Evolutionary conservation across 2,797 vertebrate genomes (phyloP), one percentile per base, ranked within the genome.

Genomic region (Enteromius viviparus): DNA sequence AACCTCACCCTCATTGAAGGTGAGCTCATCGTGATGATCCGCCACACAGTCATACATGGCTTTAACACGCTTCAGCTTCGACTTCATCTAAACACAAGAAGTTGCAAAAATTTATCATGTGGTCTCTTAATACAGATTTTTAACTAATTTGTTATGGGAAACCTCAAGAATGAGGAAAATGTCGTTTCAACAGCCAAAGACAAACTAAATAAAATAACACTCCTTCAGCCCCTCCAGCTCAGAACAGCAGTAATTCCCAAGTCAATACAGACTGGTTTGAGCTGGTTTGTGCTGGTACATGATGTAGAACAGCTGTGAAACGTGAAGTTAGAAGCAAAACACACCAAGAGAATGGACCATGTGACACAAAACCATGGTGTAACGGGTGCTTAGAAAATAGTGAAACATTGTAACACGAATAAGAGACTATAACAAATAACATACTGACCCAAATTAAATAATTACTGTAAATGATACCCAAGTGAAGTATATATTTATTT

Each of bases 11-110:
- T 94, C 92, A 1, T 2, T 81, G 90, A 97, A 97, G 49, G 94
- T 96, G 84, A 96, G 92, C 91, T 97, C 96, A 8, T 97, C 96
- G 10, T 95, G 94, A 79, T 93, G 90, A 89, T 96, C 96, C 0
- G 95, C 96, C 47, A 91, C 87, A 60, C 95, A 96, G 89, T 96
- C 95, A 9, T 95, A 96, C 81, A 96, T 89, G 19, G 96, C 94
- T 34, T 91, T 91, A 10, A 94, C 95, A 0, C 94, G 92, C 7
- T 86, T 90, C 37, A 92, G 70, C 84, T 85, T 89, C 2, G 86
- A 79, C 42, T 88, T 90, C 9, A 81, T 87, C 94, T 94, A 78
- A 65, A 85, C 53, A 78, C 45, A 26, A 21, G 5, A 47, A 8
- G 6, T 74, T 49, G 45, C 23, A 58, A 66, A 53, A 53, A 42